These are phyloP conservation scores for Dasyornis broadbenti DNA, from an alignment of 2,113 vertebrate genomes.

Conservation along the genomic window DNA sequence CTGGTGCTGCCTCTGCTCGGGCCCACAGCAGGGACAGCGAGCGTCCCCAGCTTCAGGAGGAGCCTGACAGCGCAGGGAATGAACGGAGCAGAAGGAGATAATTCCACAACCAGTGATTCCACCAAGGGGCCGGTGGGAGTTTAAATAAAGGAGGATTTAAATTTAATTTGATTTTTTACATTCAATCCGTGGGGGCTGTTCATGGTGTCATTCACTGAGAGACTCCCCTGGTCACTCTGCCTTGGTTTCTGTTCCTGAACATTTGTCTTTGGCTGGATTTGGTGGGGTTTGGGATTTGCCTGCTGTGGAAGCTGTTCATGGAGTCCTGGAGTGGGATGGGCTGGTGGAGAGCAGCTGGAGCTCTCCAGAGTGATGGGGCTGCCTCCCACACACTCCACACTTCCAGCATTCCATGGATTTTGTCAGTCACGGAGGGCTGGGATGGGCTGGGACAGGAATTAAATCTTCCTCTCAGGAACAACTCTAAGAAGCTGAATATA, in stretches of 20 bases:
- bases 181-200: background rate
- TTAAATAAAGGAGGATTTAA: background rate
- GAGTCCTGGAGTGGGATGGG: background rate
- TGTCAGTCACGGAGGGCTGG: background rate
- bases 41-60: background rate
- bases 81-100: background rate
- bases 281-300: background rate
- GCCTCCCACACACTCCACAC: background rate
- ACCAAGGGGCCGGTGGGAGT: background rate
- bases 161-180: too few relatives aligned
- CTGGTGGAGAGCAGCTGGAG: fast-evolving
- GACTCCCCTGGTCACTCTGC: background rate
- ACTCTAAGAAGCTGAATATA: background rate
- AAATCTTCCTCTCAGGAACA: background rate
- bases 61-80: background rate
- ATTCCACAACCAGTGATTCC: background rate
- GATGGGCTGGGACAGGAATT: background rate
- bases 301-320: background rate
- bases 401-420: background rate
- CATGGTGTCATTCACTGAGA: background rate
- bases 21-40: background rate
- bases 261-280: background rate
- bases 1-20: background rate
- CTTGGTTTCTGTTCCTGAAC: background rate
- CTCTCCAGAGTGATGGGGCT: background rate